Conservation (phyloP, 2,113 vertebrate genomes). For the Oryctolagus cuniculus region DNA sequence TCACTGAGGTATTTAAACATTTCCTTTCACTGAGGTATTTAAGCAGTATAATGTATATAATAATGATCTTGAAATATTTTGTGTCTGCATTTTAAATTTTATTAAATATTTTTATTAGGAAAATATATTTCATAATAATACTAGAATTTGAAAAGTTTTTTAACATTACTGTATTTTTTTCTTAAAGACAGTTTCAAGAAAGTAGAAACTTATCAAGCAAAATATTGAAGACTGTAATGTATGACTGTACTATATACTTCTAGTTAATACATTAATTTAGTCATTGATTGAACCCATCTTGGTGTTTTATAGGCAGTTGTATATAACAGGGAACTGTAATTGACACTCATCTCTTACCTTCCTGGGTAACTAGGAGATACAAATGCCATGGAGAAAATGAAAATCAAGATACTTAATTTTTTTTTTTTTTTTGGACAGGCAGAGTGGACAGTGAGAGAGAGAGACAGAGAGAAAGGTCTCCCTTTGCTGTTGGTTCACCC, state of each 20-base stretch:
- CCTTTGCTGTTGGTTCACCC: too few relatives aligned
- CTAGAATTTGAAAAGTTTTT: constrained; percentile 17
- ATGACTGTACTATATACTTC: background rate
- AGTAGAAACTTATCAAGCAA: constrained; percentile 20
- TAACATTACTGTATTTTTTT: constrained; percentile 6
- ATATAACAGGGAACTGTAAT: constrained; percentile 22
- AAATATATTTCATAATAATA: constrained; percentile 1
- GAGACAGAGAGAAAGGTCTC: too few relatives aligned
- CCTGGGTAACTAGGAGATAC: background rate
- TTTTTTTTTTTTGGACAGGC: too few relatives aligned
- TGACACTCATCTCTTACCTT: background rate
- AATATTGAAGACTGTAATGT: constrained; percentile 2
- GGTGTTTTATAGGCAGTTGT: background rate
- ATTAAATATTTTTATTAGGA: constrained; percentile 26
- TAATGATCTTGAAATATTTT: constrained; percentile 16
- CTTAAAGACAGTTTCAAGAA: constrained; percentile 23
- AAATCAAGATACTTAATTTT: background rate
- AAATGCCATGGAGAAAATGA: background rate
- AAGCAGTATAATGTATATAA: background rate
- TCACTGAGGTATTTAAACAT: background rate
- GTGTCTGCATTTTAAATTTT: constrained; percentile 14
- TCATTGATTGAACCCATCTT: background rate
- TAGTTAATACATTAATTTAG: background rate
- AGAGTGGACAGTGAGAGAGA: too few relatives aligned
- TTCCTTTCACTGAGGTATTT: constrained; percentile 30